These are phyloP conservation scores for Setipinna tenuifilis DNA, from an alignment of 2,797 vertebrate species.

Conservation along the genomic window DNA sequence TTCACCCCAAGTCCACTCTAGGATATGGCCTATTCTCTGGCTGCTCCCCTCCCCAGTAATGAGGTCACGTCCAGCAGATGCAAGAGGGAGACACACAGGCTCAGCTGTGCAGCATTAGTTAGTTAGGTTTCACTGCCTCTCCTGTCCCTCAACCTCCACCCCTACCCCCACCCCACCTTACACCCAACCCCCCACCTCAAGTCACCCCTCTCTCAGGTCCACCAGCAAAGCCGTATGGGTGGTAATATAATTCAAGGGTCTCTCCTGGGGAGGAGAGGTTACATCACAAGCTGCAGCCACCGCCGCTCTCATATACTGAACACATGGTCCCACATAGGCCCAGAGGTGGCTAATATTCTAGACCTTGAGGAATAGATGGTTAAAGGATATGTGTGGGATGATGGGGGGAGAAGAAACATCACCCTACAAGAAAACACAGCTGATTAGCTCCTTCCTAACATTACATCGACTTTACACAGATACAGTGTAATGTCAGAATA, in stretches of 20 bases:
- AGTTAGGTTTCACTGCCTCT: slow-evolving; percentile 37
- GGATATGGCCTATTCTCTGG: slow-evolving; percentile 25
- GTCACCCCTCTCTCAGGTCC: slow-evolving; percentile 19
- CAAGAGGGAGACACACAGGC: slow-evolving; percentile 33
- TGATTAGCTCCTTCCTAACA: neutral
- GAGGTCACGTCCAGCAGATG: slow-evolving; percentile 51
- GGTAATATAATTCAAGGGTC: slow-evolving; percentile 65
- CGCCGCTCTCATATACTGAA: slow-evolving; percentile 45
- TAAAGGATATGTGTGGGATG: neutral
- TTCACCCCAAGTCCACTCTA: neutral
- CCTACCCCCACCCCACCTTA: too few relatives aligned
- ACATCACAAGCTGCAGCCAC: slow-evolving; percentile 52
- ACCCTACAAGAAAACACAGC: neutral
- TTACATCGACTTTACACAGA: neutral
- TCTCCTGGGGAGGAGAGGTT: slow-evolving; percentile 42
- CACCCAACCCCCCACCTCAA: slow-evolving; percentile 34
- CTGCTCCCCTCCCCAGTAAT: slow-evolving; percentile 15
- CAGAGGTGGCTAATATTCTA: slow-evolving; percentile 20
- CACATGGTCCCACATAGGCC: slow-evolving; percentile 42
- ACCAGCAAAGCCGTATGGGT: slow-evolving; percentile 38
- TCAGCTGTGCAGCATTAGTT: slow-evolving; percentile 45
- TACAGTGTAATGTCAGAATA: neutral
- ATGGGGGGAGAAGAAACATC: neutral
- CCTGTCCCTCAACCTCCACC: too few relatives aligned
- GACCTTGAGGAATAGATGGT: neutral